Base-by-base conservation (phyloP, 2,888 invertebrate species). In the Caenorhabditis sp. region DNA sequence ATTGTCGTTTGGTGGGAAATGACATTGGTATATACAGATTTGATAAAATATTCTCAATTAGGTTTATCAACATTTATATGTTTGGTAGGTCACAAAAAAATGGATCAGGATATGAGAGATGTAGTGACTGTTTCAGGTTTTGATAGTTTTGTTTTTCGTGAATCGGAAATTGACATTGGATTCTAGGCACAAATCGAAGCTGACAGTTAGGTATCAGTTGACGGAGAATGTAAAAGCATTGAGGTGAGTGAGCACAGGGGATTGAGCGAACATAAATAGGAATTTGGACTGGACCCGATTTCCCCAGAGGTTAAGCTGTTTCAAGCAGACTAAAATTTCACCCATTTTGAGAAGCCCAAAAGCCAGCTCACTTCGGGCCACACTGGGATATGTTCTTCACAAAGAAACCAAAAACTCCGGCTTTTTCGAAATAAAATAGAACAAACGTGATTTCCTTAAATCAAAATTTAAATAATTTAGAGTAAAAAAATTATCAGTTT, bases 181-280 rank as follows among this genome's bases (percentile, higher is more conserved):
- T 17, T 71, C 74, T 0, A 27, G 65, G 7, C 73, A 73, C 56
- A 59, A 27, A 53, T 68, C 68, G 1, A 63, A 56, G 50, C 38
- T 73, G 2, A 73, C 73, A 0, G 68, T 68, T 14, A 68, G 73
- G 50, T 73, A 73, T 66, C 73, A 73, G 31, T 58, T 73, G 59
- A 60, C 73, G 0, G 73, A 73, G 36, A 73, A 73, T 60, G 68
- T 73, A 3, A 73, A 73, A 52, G 68, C 73, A 0, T 59, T 73
- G 62, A 67, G 72, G 72, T 72, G 5, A 17, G 26, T 25, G n/a
- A 1, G 36, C n/a, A n/a, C n/a, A 36, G 36, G 36, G 36, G 36
- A 36, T 36, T n/a, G n/a, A n/a, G n/a, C n/a, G n/a, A n/a, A n/a
- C n/a, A n/a, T n/a, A n/a, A n/a, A n/a, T n/a, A n/a, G n/a, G n/a